These are phyloP conservation scores for Choristoneura fumiferana DNA, from an alignment of 1,140 invertebrate genomes.

Conservation along the genomic window DNA sequence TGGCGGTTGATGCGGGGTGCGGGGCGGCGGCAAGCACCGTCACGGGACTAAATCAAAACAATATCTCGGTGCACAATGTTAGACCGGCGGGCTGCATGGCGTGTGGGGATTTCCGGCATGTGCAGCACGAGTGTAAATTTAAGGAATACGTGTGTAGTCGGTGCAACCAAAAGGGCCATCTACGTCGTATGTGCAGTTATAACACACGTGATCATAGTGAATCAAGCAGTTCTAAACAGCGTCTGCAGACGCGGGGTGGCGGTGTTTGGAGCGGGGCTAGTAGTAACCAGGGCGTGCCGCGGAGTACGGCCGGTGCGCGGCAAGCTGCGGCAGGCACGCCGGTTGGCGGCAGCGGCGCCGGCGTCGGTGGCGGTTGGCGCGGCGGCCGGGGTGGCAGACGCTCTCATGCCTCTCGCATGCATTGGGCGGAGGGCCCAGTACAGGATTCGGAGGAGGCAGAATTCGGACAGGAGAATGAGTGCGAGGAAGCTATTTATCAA, in stretches of 20 bases:
- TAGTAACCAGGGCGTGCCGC: neutral
- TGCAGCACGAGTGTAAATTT: neutral
- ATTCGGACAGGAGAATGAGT: neutral
- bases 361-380: too few species aligned
- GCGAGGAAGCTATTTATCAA: neutral
- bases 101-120: neutral
- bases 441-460: neutral
- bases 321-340: too few species aligned
- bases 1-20: neutral
- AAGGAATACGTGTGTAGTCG: slow-evolving; percentile 4
- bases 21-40: neutral
- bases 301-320: neutral
- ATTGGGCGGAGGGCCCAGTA: neutral
- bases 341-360: too few species aligned
- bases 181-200: neutral
- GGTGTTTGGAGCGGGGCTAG: neutral
- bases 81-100: neutral
- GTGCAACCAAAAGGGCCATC: neutral
- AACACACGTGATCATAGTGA: neutral
- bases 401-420: too few species aligned
- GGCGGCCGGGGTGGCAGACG: too few species aligned
- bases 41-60: neutral
- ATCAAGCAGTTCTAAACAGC: neutral
- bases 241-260: neutral
- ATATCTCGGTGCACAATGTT: neutral